These are phyloP conservation scores for Anguilla rostrata DNA, from an alignment of 2,113 vertebrate species.

Conservation along the genomic window DNA sequence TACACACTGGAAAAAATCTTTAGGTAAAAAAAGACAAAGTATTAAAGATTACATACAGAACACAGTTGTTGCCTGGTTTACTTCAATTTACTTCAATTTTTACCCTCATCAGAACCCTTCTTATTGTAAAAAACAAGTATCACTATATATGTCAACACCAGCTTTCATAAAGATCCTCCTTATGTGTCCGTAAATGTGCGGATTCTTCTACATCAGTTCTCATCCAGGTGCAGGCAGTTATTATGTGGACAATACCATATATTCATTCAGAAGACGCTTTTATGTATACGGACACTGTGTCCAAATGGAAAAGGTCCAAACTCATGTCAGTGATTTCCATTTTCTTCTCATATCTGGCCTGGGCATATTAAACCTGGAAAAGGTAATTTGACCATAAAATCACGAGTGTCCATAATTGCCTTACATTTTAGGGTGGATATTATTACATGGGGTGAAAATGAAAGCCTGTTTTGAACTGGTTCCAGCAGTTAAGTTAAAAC, in stretches of 20 bases:
- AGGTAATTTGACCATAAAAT: background rate
- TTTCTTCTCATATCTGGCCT: background rate
- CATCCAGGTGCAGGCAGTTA: background rate
- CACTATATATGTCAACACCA: background rate
- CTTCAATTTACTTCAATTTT: background rate
- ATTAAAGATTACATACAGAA: background rate
- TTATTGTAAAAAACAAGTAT: background rate
- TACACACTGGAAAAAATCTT: background rate
- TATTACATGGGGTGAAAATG: background rate
- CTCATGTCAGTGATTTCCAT: background rate
- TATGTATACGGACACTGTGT: background rate
- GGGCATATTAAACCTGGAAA: background rate
- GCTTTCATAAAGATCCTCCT: background rate
- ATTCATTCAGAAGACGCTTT: background rate
- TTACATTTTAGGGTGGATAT: background rate
- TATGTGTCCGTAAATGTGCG: background rate
- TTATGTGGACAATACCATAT: background rate
- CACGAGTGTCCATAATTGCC: background rate
- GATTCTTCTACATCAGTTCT: background rate
- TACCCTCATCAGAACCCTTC: background rate
- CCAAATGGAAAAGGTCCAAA: background rate
- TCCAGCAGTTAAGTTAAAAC: background rate
- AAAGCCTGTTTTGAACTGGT: background rate
- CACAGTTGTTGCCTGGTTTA: background rate
- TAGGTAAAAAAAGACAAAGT: background rate